Percentiles rank a stretch among this genome's conserved stretches.
Evolutionary conservation across 2,888 invertebrate species (phyloP).

Genomic region (Erebia ligea): DNA sequence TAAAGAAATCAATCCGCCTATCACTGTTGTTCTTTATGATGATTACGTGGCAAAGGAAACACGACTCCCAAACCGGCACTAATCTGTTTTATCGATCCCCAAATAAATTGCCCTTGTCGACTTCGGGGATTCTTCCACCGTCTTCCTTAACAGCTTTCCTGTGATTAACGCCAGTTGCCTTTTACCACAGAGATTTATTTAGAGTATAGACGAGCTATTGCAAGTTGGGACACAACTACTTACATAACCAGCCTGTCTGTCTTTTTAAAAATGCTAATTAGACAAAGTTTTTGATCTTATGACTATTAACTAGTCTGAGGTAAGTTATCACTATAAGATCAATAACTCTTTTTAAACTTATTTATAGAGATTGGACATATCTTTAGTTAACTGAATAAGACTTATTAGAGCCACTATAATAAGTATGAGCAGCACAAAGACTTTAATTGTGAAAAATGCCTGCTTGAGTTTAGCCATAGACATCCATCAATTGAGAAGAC

Average conservation of each 20-base stretch:
- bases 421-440: neutral
- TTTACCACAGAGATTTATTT: conserved; percentile 1
- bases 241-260: neutral
- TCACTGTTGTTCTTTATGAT: neutral
- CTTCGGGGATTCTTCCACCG: conserved; percentile 36
- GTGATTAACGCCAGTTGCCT: conserved; percentile 28
- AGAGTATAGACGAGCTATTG: neutral
- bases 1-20: too few relatives aligned
- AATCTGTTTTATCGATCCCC: conserved; percentile 38
- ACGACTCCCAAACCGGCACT: conserved; percentile 28
- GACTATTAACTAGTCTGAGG: too few relatives aligned
- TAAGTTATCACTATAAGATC: too few relatives aligned
- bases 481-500: too few relatives aligned
- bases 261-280: neutral
- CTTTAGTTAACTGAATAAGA: too few relatives aligned
- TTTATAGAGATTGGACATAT: too few relatives aligned
- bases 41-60: conserved; percentile 19
- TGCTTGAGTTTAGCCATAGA: too few relatives aligned
- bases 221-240: neutral
- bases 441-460: too few relatives aligned
- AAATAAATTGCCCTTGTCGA: conserved; percentile 36
- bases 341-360: too few relatives aligned
- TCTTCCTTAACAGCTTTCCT: conserved; percentile 35
- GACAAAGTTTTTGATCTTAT: neutral
- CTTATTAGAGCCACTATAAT: too few relatives aligned